These are phyloP conservation scores for Hydropotes inermis DNA, from an alignment of 2,113 vertebrate genomes.

Conservation along the genomic window DNA sequence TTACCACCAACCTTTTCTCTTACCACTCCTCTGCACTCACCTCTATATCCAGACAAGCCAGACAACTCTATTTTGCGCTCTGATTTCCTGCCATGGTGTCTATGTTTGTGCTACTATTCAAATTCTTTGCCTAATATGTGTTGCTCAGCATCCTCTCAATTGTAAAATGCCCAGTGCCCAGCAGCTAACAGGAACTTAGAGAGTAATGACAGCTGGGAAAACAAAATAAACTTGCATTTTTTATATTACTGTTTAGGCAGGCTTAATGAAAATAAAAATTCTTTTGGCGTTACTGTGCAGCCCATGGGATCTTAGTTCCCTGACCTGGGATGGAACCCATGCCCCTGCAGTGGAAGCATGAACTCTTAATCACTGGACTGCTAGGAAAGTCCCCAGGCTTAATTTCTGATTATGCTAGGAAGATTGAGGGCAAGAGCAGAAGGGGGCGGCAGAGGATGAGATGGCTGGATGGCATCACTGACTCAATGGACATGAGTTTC, in stretches of 20 bases:
- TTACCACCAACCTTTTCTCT: neutral
- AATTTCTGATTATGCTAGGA: neutral
- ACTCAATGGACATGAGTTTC: neutral
- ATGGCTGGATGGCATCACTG: neutral
- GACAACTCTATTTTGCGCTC: neutral
- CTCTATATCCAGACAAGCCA: neutral
- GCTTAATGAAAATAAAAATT: neutral
- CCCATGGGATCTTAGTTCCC: neutral
- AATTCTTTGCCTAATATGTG: neutral
- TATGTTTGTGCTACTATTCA: neutral
- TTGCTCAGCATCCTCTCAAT: neutral
- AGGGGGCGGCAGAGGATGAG: neutral
- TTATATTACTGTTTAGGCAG: neutral
- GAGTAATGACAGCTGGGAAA: neutral
- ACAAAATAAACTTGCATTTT: neutral
- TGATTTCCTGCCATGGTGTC: neutral
- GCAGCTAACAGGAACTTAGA: neutral
- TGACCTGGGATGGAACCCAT: neutral
- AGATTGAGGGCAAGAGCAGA: neutral
- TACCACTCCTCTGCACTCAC: neutral
- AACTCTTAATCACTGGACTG: neutral
- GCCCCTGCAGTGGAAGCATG: neutral
- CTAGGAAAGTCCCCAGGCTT: neutral
- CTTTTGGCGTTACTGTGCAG: neutral
- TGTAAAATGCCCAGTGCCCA: neutral